Evolutionary conservation across 2,888 invertebrate species (phyloP).

Genomic region (Ophion costatus): DNA sequence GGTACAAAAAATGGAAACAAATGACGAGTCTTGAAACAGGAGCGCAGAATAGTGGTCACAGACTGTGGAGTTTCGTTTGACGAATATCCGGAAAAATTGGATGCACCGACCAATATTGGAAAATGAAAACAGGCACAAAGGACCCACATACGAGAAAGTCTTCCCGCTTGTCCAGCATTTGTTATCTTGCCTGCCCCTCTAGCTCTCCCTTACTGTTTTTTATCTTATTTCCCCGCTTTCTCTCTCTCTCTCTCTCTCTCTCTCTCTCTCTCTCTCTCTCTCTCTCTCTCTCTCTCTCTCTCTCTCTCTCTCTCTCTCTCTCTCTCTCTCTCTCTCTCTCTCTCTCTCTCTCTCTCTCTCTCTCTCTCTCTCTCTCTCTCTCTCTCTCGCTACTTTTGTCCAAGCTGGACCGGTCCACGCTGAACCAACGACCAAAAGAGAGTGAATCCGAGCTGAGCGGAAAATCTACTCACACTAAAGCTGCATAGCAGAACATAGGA

Average conservation of each 20-base stretch:
- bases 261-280: too few relatives aligned
- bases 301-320: background rate
- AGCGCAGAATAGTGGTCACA: conserved; percentile 13
- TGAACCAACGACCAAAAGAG: conserved; percentile 27
- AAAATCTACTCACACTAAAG: conserved; percentile 16
- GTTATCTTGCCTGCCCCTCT: conserved; percentile 7
- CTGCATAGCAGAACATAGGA: background rate
- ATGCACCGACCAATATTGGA: conserved; percentile 55
- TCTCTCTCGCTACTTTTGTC: conserved; percentile 8
- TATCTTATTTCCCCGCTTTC: background rate
- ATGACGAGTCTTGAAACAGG: background rate
- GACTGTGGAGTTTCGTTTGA: conserved; percentile 21
- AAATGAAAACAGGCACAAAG: conserved; percentile 54
- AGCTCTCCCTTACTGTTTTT: background rate
- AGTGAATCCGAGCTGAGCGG: conserved; percentile 31
- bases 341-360: background rate
- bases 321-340: background rate
- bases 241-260: background rate
- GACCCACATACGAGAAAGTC: conserved; percentile 14
- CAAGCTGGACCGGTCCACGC: conserved; percentile 9
- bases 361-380: background rate
- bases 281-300: background rate
- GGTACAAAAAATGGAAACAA: conserved; percentile 21
- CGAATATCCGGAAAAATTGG: conserved; percentile 54
- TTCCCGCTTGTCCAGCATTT: conserved; percentile 17